Percentiles rank a stretch among this genome's conserved stretches.
Conservation (phyloP, 2,797 vertebrate genomes). For the Lagodon rhomboides region DNA sequence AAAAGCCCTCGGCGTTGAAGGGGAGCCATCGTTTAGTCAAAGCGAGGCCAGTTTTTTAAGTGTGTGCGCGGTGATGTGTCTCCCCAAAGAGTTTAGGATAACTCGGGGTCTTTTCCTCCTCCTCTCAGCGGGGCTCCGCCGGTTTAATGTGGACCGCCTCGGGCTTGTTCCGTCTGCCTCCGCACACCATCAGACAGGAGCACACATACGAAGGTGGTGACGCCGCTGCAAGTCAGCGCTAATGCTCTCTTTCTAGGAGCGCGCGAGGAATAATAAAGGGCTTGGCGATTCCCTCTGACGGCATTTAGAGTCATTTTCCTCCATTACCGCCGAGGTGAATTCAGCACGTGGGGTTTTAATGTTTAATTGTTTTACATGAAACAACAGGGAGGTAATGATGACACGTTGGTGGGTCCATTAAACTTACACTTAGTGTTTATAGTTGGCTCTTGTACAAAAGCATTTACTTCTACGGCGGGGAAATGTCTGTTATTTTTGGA, state of each 20-base stretch:
- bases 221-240: conserved; percentile 27
- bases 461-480: conserved; percentile 8
- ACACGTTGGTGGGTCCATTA: conserved; percentile 42
- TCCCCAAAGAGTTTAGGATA: conserved; percentile 63
- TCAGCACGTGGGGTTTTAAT: conserved; percentile 35
- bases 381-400: conserved; percentile 49
- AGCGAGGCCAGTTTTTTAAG: conserved; percentile 51
- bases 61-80: conserved; percentile 49
- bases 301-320: conserved; percentile 10
- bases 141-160: conserved; percentile 49
- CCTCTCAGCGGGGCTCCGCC: conserved; percentile 61
- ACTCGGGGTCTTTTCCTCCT: conserved; percentile 45
- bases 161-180: conserved; percentile 71
- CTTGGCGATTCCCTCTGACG: conserved; percentile 49
- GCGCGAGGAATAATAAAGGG: conserved; percentile 28
- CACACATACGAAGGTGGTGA: conserved; percentile 30
- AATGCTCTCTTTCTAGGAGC: conserved; percentile 24
- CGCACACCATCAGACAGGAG: conserved; percentile 50
- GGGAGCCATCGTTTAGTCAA: conserved; percentile 56
- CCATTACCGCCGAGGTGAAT: conserved; percentile 20
- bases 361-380: conserved; percentile 38
- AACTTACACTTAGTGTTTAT: neutral
- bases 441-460: conserved; percentile 33
- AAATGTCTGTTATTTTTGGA: conserved; percentile 21
- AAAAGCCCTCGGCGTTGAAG: conserved; percentile 63